Evolutionary conservation across 1,140 invertebrate genomes (phyloP).

Genomic region (Cydia amplana): DNA sequence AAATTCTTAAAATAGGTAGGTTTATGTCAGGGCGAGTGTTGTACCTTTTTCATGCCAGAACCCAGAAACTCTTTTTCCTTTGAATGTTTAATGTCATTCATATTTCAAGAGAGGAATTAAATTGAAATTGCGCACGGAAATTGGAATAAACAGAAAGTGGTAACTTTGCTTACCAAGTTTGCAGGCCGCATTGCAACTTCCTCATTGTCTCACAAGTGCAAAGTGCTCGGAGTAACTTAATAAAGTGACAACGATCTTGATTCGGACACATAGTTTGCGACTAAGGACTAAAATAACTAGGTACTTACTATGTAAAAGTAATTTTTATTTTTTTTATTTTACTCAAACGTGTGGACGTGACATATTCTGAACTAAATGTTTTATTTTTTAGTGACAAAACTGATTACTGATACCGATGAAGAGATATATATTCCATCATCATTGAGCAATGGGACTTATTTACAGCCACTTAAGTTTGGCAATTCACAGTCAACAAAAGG

Average conservation of each 20-base stretch:
- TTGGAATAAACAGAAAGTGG: not conserved
- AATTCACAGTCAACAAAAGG: not conserved
- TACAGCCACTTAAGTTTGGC: not conserved
- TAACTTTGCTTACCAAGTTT: conserved; percentile 16
- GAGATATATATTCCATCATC: no score
- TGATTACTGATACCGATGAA: no score
- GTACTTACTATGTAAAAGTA: no score
- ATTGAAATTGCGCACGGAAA: not conserved
- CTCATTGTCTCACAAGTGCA: not conserved
- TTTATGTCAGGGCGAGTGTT: no score
- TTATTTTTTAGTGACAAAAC: no score
- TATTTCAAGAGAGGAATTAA: not conserved
- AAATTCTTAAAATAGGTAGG: no score
- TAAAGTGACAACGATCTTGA: not conserved
- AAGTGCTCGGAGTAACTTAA: conserved; percentile 4
- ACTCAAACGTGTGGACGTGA: no score
- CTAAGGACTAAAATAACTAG: no score
- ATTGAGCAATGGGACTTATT: not conserved
- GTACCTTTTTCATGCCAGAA: no score
- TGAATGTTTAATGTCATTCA: not conserved
- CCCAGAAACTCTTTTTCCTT: no score
- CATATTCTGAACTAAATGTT: no score
- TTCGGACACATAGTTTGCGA: not conserved
- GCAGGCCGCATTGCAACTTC: not conserved
- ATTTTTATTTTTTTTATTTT: no score